phyloP scores from a whole-genome alignment of 2,888 invertebrate species.

The Sesia apiformis region DNA sequence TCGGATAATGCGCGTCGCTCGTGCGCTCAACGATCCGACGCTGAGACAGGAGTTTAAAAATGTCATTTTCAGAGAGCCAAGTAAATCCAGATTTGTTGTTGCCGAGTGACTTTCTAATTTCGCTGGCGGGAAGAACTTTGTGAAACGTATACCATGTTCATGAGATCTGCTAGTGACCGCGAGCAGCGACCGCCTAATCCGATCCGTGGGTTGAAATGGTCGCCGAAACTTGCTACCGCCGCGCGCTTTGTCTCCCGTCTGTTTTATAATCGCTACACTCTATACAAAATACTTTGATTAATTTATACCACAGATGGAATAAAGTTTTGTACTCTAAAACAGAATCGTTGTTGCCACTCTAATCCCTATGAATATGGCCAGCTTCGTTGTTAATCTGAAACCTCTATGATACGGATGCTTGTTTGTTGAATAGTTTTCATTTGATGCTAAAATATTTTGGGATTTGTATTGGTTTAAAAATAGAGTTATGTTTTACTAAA shows the following conservation, averaged over 20 bases:
- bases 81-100: conserved; percentile 64
- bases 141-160: conserved; percentile 70
- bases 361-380: conserved; percentile 40
- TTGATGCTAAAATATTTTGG: background rate
- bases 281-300: conserved; percentile 63
- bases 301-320: conserved; percentile 58
- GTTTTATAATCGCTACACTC: conserved; percentile 51
- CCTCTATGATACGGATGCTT: conserved; percentile 26
- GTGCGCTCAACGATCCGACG: conserved; percentile 30
- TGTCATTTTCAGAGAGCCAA: conserved; percentile 55
- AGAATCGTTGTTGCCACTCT: conserved; percentile 52
- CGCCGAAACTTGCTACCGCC: conserved; percentile 53
- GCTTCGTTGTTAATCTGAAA: conserved; percentile 51
- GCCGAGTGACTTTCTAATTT: conserved; percentile 70
- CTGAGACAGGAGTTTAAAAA: conserved; percentile 49
- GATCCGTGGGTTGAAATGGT: conserved; percentile 52
- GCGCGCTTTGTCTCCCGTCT: conserved; percentile 23
- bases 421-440: conserved; percentile 17
- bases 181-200: conserved; percentile 57
- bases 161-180: conserved; percentile 63
- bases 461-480: background rate
- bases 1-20: conserved; percentile 36
- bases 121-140: conserved; percentile 53
- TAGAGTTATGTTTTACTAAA: background rate
- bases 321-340: conserved; percentile 60